Evolutionary conservation across 2,888 invertebrate genomes (phyloP).

Genomic region (Graphium colonna): DNA sequence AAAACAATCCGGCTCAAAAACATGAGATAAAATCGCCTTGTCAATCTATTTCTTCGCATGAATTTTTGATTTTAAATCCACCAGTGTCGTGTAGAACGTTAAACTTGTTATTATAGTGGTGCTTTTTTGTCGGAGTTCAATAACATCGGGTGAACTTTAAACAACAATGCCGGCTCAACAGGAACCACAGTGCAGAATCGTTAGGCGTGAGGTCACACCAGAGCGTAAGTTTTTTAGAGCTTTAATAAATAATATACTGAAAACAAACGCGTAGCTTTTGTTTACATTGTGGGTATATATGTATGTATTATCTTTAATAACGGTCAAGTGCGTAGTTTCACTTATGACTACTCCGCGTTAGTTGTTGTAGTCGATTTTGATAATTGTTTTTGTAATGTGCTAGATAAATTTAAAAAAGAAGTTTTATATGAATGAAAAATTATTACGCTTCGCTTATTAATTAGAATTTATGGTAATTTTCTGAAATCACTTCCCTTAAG

Average conservation of each 20-base stretch:
- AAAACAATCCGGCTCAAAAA: constrained; percentile 7
- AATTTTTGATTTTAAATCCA: neutral
- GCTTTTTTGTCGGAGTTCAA: constrained; percentile 13
- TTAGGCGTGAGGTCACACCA: constrained; percentile 64
- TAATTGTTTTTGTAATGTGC: no score
- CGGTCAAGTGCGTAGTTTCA: neutral
- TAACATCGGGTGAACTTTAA: constrained; percentile 17
- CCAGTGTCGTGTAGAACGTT: constrained; percentile 2
- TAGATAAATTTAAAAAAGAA: no score
- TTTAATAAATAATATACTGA: neutral
- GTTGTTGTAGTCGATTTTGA: neutral
- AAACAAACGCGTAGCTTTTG: neutral
- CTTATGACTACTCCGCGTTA: neutral
- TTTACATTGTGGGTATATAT: neutral
- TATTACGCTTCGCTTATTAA: no score
- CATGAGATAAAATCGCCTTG: constrained; percentile 16
- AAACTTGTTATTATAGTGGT: neutral
- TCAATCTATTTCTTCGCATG: neutral
- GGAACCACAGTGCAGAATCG: constrained; percentile 48
- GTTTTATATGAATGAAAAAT: no score
- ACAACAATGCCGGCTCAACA: constrained; percentile 63
- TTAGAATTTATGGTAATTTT: no score
- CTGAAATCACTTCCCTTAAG: no score
- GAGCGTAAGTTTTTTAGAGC: constrained; percentile 53
- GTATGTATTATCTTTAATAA: neutral